Evolutionary conservation across 1,140 invertebrate genomes (phyloP), one percentile per base, ranked within the genome.

Genomic region (Andrena cerasifolii): DNA sequence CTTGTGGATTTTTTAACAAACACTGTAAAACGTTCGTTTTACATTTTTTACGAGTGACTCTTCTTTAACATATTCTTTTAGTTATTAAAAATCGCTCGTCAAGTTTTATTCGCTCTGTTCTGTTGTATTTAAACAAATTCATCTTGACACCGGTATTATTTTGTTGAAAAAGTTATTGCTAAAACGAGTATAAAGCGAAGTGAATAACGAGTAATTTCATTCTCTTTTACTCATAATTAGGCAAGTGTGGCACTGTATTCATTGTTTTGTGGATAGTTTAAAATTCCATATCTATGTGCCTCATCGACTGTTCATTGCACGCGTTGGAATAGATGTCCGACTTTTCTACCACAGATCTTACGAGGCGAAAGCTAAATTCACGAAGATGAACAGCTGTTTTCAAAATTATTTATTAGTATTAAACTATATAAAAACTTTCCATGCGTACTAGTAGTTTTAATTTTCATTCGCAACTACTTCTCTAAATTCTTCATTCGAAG

Each of bases 291-390:
- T 14, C 21, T 53, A 53, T 73, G 47, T 43, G 26, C 31, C 54
- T 28, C 58, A 63, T 63, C 53, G 58, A 53, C 28, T 73, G 61
- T 28, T 6, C 24, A 49, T 51, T 53, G 33, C 18, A 18, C 36
- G 51, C 24, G 59, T 54, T 26, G 49, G 58, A 72, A 58, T 62
- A 53, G 33, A 74, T 10, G 71, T 65, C 54, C 71, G 71, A 74
- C 71, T 74, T 75, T 75, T 75, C 36, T 33, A 47, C 36, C 21
- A 56, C 45, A 26, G 36, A 47, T 56, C 26, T 56, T 56, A 56
- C 16, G 36, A 56, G 72, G 72, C 72, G 72, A 75, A 75, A 75
- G 72, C 62, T 58, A 36, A 26, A 24, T 36, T 3, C 26, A 56
- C 51, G 0, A 18, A 26, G 26, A 75, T 33, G 31, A 66, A 75